Evolutionary conservation across 2,113 vertebrate species (phyloP).

Genomic region (Rhabdomys dilectus): DNA sequence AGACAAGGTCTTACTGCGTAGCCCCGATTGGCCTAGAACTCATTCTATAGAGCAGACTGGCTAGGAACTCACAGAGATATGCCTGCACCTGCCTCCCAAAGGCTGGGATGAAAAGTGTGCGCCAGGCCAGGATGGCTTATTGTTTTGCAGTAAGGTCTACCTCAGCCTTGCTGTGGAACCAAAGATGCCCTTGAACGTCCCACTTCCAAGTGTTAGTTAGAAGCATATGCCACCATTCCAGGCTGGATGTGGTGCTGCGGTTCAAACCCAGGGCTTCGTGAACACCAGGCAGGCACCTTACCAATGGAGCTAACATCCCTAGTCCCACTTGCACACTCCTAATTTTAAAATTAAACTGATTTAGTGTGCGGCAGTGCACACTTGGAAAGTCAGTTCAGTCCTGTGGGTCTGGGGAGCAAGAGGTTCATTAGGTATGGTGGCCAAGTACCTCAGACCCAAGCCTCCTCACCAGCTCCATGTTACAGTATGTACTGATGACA

Average conservation of each 20-base stretch:
- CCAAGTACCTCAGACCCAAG: too few species aligned
- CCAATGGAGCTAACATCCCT: background rate
- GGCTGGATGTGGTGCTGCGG: background rate
- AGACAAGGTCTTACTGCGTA: background rate
- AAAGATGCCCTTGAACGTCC: background rate
- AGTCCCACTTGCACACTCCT: background rate
- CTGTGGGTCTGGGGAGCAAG: too few species aligned
- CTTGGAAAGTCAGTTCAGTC: background rate
- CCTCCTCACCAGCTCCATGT: too few species aligned
- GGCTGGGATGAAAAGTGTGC: background rate
- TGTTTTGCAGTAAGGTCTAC: too few species aligned
- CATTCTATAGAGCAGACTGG: background rate
- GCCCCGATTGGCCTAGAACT: background rate
- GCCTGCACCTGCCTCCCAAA: background rate
- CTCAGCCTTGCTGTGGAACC: too few species aligned
- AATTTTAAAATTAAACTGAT: background rate
- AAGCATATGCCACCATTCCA: too few species aligned
- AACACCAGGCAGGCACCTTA: too few species aligned
- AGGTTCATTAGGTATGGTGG: too few species aligned
- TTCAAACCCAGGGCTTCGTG: background rate
- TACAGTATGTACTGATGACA: too few species aligned
- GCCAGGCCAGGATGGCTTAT: background rate
- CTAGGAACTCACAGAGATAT: too few species aligned
- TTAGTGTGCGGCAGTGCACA: background rate
- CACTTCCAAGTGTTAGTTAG: background rate